Evolutionary conservation across 2,113 vertebrate species (phyloP), one percentile per base, ranked within the genome.

Genomic region (pig (Sus scrofa)): DNA sequence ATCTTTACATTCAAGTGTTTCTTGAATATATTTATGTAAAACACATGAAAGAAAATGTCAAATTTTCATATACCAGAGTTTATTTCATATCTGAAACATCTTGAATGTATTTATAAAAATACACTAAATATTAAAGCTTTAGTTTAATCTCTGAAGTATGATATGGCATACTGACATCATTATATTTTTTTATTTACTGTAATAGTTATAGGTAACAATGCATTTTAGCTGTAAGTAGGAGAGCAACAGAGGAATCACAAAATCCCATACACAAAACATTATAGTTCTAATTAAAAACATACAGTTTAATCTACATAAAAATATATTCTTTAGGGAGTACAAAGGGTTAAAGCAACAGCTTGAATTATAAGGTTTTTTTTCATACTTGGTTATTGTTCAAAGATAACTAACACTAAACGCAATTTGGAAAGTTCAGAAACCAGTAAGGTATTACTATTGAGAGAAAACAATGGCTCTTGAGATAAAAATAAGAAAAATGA

Each of bases 301-400:
- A 27, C 39, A 71, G 8, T 88, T 94, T 92, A 83, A 95, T 75
- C 86, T 97, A 78, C 79, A 70, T 50, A 58, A 83, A 96, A 96
- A 89, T 70, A 73, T 81, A 60, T 39, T 12, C 20, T 86, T 32
- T 63, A 65, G 32, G 20, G 50, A 94, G 70, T 73, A 82, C 6
- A 73, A 91, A 34, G 88, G 0, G 15, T 87, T 95, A 91, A 93
- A 94, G 85, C 58, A 39, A 87, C 63, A 85, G 34, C 8, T 22
- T 3, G 73, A 82, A 54, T 89, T 82, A 39, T 67, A 75, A 95
- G 4, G 68, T 30, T 79, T 34, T 84, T 84, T 87, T 44, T 70
- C 0, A 88, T 87, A 30, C 15, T 58, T 95, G 73, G 44, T 92
- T 89, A 62, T 87, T n/a, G 86, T 67, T 62, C 60, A 92, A 73